A percentile compares a stretch with the other conserved stretches of the same genome.
Conservation (phyloP, 2,888 invertebrate species). For the Lasioglossum pauxillum region DNA sequence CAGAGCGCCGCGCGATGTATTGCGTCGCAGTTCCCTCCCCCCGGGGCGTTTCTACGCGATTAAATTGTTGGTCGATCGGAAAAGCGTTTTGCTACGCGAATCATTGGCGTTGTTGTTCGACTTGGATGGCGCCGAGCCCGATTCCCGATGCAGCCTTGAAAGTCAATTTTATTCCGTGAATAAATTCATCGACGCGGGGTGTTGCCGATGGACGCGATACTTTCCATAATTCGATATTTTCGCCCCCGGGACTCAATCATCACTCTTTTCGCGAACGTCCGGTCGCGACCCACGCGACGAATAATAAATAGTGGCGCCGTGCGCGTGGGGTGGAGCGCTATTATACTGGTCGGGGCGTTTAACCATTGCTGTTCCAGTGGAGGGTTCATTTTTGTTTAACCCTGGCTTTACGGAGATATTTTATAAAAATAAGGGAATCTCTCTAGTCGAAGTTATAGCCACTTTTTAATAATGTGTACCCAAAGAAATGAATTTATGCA, state of each 20-base stretch:
- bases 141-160: neutral
- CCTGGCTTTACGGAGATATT: neutral
- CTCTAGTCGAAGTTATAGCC: too few species aligned
- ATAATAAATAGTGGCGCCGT: neutral
- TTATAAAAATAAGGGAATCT: too few species aligned
- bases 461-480: too few species aligned
- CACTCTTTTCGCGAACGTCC: neutral
- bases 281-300: neutral
- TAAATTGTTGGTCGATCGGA: conserved; percentile 8
- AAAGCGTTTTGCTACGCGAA: neutral
- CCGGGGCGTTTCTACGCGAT: neutral
- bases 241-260: neutral
- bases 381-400: neutral
- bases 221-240: conserved; percentile 16
- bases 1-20: neutral
- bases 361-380: neutral
- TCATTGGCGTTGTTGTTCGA: neutral
- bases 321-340: neutral
- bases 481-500: too few species aligned
- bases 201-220: neutral
- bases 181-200: neutral
- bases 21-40: accelerated
- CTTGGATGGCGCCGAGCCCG: neutral
- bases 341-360: neutral
- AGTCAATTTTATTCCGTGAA: conserved; percentile 9